Evolutionary conservation across 2,888 invertebrate species (phyloP), one percentile per base, ranked within the genome.

Genomic region (Ferdinandea cuprea): DNA sequence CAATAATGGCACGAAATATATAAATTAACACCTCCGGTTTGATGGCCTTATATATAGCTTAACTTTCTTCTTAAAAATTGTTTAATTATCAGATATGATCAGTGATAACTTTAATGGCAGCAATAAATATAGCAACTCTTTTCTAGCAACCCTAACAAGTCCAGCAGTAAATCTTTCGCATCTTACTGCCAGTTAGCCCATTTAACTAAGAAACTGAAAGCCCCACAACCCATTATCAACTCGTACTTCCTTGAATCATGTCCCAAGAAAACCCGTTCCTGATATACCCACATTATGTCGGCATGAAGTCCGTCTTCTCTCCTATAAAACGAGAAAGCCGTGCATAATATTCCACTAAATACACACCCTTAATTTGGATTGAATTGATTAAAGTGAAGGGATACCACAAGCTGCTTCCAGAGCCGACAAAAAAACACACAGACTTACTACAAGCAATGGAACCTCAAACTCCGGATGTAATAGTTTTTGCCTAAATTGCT

Each of bases 401-500:
- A 52, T 69, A 46, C 71, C 61, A 52, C 46, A 69, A 74, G 17
- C 50, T 48, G 32, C 8, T 9, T 50, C 58, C 5, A 15, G 8
- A 8, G n/a, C 17, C 17, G 37, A 76, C 69, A 54, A 54, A 30
- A 48, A 25, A 35, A 40, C 50, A 19, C n/a, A 28, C 28, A 4
- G 2, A 61, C 46, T n/a, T n/a, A n/a, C n/a, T n/a, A 46, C 37
- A 42, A 28, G 9, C 32, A 37, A 15, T 1, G 28, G n/a, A 81
- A 66, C 66, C 83, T 42, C 72, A 77, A 72, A 50, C 61, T 77
- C 77, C 83, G 83, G 77, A 83, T 77, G 66, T 63, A 72, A 77
- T 83, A 83, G 83, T 83, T 83, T 83, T 83, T 83, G 83, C 72
- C 72, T 77, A 83, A 83, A 77, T 83, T 83, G 83, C 77, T 77